Conservation (phyloP, 2,797 vertebrate species). For the Limnodromus scolopaceus region DNA sequence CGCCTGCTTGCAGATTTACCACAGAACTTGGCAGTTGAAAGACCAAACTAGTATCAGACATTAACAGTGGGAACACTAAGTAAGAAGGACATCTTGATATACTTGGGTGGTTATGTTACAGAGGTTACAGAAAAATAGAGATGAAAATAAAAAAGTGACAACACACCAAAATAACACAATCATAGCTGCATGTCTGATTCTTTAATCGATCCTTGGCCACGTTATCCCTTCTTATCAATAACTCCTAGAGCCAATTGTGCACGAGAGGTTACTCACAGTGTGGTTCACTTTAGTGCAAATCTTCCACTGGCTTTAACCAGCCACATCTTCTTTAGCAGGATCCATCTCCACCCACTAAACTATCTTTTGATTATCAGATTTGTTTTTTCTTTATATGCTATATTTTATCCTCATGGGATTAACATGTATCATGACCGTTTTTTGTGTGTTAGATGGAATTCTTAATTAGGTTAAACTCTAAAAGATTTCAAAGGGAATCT, state of each 20-base stretch:
- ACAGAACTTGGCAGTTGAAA: background rate
- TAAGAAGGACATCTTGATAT: background rate
- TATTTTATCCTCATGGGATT: background rate
- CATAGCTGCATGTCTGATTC: background rate
- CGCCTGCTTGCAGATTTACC: background rate
- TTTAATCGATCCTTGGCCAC: background rate
- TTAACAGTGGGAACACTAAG: background rate
- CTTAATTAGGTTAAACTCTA: background rate
- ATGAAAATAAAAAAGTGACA: background rate
- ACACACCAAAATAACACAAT: background rate
- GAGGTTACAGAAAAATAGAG: background rate
- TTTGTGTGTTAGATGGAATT: background rate
- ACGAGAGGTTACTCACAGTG: background rate
- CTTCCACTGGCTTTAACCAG: constrained; percentile 15
- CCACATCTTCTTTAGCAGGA: background rate
- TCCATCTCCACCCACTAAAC: background rate
- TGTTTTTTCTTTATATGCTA: background rate
- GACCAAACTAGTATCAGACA: background rate
- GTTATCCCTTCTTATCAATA: background rate
- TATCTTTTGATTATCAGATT: background rate
- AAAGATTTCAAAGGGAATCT: background rate
- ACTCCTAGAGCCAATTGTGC: background rate
- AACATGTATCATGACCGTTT: background rate
- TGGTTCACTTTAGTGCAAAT: background rate
- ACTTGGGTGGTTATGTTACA: background rate